Evolutionary conservation across 2,888 invertebrate species (phyloP), one percentile per base, ranked within the genome.

Genomic region (Stegana nigrithorax): DNA sequence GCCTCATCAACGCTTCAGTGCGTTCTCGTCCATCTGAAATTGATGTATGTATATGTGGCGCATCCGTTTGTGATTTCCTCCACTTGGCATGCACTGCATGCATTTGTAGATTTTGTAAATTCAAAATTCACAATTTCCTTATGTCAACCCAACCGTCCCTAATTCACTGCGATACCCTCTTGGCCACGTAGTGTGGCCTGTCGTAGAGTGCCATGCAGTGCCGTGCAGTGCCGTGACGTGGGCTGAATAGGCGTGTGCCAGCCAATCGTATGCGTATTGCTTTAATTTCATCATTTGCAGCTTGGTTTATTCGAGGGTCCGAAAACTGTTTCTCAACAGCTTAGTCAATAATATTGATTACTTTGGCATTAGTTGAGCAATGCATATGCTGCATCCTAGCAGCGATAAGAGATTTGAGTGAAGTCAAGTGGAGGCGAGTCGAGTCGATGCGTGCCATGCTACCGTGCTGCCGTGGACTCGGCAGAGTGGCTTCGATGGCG

Each of bases 41-140:
- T 74, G 73, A 75, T 78, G 79, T 71, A 71, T 75, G 76, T 74
- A 74, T n/a, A n/a, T n/a, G n/a, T n/a, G n/a, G n/a, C n/a, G n/a
- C 77, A 74, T 75, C 75, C 79, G 79, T 68, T 78, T 74, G 79
- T 70, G 73, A 75, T 75, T 78, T 75, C 71, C 77, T 69, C 64
- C 68, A 68, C 64, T 64, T 65, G 55, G 61, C 72, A 66, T 63
- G 57, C 65, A 50, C 2, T 25, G 50, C 4, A n/a, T n/a, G n/a
- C n/a, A n/a, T n/a, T n/a, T n/a, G n/a, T n/a, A n/a, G n/a, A n/a
- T n/a, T n/a, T n/a, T n/a, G n/a, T n/a, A 44, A 23, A 47, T 47
- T n/a, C 47, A 29, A 45, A 32, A 59, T 59, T 47, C 25, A 47
- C 47, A 47, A 47, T 23, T 47, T 23, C 47, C 29, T 19, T 7